Evolutionary conservation across 2,113 vertebrate genomes (phyloP).

Genomic region (Poeciliopsis turrubarensis): DNA sequence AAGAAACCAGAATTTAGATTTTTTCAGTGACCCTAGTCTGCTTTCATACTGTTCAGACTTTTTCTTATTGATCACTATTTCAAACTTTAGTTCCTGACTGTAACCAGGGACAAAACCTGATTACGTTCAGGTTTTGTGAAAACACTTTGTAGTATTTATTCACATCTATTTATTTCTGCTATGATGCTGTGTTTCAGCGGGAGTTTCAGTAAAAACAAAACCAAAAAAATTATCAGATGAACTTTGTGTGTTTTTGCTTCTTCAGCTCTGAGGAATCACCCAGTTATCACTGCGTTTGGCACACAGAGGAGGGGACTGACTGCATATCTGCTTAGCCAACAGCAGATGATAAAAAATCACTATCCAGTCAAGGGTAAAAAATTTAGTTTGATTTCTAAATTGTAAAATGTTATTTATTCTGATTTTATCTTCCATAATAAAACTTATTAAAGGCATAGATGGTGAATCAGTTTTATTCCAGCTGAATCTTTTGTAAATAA

Average conservation of each 20-base stretch:
- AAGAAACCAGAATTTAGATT: too few relatives aligned
- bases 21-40: too few relatives aligned
- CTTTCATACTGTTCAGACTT: too few relatives aligned
- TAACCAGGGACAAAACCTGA: too few relatives aligned
- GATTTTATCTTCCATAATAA: not conserved
- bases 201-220: not conserved
- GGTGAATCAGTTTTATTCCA: not conserved
- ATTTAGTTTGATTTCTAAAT: not conserved
- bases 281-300: slow-evolving; percentile 71
- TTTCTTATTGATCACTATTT: too few relatives aligned
- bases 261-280: slow-evolving; percentile 64
- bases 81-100: too few relatives aligned
- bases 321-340: slow-evolving; percentile 63
- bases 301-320: slow-evolving; percentile 56
- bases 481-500: not conserved
- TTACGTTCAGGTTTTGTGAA: too few relatives aligned
- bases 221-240: not conserved
- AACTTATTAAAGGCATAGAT: not conserved
- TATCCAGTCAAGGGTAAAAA: slow-evolving; percentile 73
- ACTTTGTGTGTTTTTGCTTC: slow-evolving; percentile 2
- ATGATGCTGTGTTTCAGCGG: not conserved
- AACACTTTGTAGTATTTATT: not conserved
- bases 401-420: not conserved
- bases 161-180: not conserved
- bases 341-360: slow-evolving; percentile 66